Conservation (phyloP, 2,113 vertebrate species). For the Ivindomyrus marchei region DNA sequence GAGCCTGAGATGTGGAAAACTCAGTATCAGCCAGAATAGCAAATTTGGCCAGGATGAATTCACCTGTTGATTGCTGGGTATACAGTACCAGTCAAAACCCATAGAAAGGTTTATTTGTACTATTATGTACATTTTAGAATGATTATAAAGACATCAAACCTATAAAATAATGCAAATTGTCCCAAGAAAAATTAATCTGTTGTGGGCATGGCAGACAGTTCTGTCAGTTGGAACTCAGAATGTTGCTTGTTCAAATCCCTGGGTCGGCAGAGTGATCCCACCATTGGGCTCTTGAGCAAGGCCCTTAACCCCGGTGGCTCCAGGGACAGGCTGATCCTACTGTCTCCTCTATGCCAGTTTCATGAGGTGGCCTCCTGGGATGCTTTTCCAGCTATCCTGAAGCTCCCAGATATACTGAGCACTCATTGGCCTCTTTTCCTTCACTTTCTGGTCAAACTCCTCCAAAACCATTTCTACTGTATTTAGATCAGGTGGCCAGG, state of each 20-base stretch:
- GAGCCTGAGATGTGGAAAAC: neutral
- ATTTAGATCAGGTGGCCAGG: neutral
- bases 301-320: neutral
- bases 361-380: neutral
- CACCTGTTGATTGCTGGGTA: neutral
- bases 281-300: neutral
- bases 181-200: neutral
- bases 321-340: neutral
- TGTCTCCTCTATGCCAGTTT: neutral
- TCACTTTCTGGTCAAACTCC: neutral
- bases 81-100: neutral
- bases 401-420: neutral
- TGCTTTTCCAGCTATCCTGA: neutral
- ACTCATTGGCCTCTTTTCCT: neutral
- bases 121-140: neutral
- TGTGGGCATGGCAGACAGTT: neutral
- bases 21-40: neutral
- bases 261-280: neutral
- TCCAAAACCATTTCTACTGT: neutral
- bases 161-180: neutral
- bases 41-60: neutral
- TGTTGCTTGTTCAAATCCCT: neutral
- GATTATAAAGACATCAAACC: neutral
- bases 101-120: neutral
- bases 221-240: neutral